Evolutionary conservation across 1,140 invertebrate species (phyloP), one percentile per base, ranked within the genome.

Genomic region (Forficula auricularia): DNA sequence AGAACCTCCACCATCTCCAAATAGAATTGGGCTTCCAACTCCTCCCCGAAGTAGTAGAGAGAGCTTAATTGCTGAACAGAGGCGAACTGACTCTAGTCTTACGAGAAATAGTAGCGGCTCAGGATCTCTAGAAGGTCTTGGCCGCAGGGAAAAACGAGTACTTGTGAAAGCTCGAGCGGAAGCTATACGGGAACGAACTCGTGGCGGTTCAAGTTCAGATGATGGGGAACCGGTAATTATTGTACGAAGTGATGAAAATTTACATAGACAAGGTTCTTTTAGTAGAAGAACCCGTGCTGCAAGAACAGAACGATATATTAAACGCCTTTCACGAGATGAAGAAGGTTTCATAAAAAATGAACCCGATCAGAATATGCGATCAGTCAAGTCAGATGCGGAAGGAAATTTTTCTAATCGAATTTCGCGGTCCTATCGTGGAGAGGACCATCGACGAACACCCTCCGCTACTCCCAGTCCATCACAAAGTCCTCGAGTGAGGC

Each of bases 251-350:
- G 38, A 68, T 52, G 62, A 62, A 27, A 15, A 30, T 35, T 14
- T 19, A 32, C 64, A 60, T 40, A 64, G 66, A 49, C 71, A 68
- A 33, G 70, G 67, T 19, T 71, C 66, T 3, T 55, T 65, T 30
- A 70, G 57, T 44, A 60, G 65, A 13, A 60, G 62, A 42, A 68
- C 71, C 18, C 65, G 81, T 40, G 70, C 72, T 14, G 79, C 81
- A 0, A 65, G 82, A 49, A 84, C 79, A 37, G 82, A 85, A 57
- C 66, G 82, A 20, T 82, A 83, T 51, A 71, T 80, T 36, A 79
- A 79, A 53, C 63, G 82, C 22, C 60, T 81, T 38, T 80, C 76
- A 3, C 66, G 72, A 30, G 79, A 82, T 44, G 75, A 78, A 30
- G 71, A 54, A n/a, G 47, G 45, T 12, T 46, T 51, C 6, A 32